A percentile compares a stretch with the other conserved stretches of the same genome.
Conservation (phyloP, 2,888 invertebrate species). For the Colostygia pectinataria region DNA sequence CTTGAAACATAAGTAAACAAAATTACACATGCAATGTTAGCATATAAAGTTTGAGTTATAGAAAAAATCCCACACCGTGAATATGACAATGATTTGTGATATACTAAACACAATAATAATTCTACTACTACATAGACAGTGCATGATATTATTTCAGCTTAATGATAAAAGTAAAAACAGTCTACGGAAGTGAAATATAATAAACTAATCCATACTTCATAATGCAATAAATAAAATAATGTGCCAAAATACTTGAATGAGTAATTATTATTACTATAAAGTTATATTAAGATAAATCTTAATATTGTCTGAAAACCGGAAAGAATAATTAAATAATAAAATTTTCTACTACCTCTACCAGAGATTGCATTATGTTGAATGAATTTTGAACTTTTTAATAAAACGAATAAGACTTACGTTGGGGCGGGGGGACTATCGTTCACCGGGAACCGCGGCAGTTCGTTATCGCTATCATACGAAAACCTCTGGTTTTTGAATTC, state of each 20-base stretch:
- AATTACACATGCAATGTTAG: slow-evolving; percentile 44
- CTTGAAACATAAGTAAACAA: neutral
- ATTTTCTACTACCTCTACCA: no score
- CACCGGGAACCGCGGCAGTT: slow-evolving; percentile 87
- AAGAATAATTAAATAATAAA: no score
- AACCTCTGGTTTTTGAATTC: slow-evolving; percentile 60
- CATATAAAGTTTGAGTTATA: slow-evolving; percentile 41
- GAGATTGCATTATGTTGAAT: no score
- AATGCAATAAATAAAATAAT: no score
- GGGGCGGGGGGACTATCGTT: slow-evolving; percentile 74
- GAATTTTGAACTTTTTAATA: slow-evolving; percentile 6
- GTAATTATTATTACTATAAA: no score
- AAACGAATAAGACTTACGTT: slow-evolving; percentile 53
- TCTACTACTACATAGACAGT: neutral
- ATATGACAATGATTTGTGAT: slow-evolving; percentile 6
- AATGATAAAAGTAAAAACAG: neutral
- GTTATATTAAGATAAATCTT: no score
- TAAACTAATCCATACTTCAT: no score
- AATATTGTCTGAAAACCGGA: no score
- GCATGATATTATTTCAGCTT: neutral
- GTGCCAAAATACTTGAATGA: no score
- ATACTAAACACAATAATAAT: neutral
- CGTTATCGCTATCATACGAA: slow-evolving; percentile 83
- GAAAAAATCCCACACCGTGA: slow-evolving; percentile 40
- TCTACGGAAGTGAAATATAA: no score